Conservation (phyloP, 2,113 vertebrate species). For the Gallinago media region DNA sequence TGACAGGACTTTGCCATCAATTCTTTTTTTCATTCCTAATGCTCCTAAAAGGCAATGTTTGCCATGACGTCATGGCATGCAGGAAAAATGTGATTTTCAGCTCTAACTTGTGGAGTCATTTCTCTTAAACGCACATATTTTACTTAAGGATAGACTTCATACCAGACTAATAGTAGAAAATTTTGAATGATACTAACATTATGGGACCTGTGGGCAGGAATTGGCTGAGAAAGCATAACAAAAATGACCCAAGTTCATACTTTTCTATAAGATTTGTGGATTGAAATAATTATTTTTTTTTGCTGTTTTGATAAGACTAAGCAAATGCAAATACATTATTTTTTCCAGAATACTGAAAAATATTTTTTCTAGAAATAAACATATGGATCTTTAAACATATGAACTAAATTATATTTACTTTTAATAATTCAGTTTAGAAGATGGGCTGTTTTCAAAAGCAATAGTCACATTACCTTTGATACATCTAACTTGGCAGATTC, state of each 20-base stretch:
- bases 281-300: not conserved
- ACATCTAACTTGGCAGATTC: conserved; percentile 29
- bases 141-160: not conserved
- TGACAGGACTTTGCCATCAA: not conserved
- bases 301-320: not conserved
- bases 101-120: not conserved
- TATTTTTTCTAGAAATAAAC: not conserved
- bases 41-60: not conserved
- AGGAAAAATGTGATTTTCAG: not conserved
- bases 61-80: not conserved
- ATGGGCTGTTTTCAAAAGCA: not conserved
- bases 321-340: not conserved
- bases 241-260: not conserved
- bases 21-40: not conserved
- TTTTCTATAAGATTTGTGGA: not conserved
- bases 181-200: not conserved
- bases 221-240: not conserved
- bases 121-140: not conserved
- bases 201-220: not conserved
- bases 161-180: not conserved
- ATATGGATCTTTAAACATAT: not conserved
- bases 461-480: not conserved
- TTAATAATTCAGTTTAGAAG: not conserved
- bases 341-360: not conserved
- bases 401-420: not conserved